Base-by-base conservation (phyloP, 2,888 invertebrate species). In the Oscheius sp. region DNA sequence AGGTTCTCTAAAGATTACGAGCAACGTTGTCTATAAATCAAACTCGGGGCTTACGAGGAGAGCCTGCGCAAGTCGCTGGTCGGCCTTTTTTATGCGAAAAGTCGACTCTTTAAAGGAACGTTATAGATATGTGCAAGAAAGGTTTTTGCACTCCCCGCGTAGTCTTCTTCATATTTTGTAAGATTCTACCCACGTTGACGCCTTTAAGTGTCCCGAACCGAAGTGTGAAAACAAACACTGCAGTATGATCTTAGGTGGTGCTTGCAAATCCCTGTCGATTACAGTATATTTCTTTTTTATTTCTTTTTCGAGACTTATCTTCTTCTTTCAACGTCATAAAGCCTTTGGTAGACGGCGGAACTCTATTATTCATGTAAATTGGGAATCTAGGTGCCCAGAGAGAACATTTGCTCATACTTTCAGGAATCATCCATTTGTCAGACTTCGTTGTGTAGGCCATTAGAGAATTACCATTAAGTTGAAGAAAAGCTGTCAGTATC, bases 331-430 rank as follows among this genome's bases (percentile, higher is more conserved):
- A 59, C 59, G 59, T 59, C 41, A 59, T 33, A 14, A 22, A 51
- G 54, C 26, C 24, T 59, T 44, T 59, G 44, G 44, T 59, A 59
- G 44, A 44, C 59, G 54, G 54, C 54, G 59, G 59, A 59, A 59
- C 41, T 26, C 14, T 26, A 41, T 59, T 59, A 59, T 59, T 59
- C 59, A 59, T 59, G 59, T 59, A 59, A 59, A 59, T 59, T 24
- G 59, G 28, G 44, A n/a, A 59, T 26, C 4, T 33, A 33, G 56
- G 50, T 50, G 50, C 24, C 26, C n/a, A n/a, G 28, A 20, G n/a
- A 47, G 3, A 4, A 20, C 47, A 8, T 20, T 44, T 47, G 14
- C 22, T 14, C 45, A 8, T 44, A 44, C 36, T 44, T 24, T 24
- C 47, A 2, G 24, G 24, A 47, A 6, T 24, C 12, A 24, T 12